Base-by-base conservation (phyloP, 2,797 vertebrate species). In the Dicrostonyx torquatus region DNA sequence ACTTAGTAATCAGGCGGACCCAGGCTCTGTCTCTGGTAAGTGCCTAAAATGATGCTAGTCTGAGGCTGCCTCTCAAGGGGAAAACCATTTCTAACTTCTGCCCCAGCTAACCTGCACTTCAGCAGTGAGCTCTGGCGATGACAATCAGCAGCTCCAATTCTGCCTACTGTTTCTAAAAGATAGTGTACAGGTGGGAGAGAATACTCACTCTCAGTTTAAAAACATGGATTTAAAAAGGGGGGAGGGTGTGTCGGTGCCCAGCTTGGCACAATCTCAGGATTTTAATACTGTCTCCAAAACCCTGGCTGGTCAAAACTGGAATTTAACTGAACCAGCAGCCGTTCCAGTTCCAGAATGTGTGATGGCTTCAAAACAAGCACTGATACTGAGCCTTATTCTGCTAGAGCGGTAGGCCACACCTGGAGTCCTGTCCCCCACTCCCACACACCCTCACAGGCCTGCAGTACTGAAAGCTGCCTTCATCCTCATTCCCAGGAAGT, bases 211-310 rank as follows among this genome's bases (percentile, higher is more conserved):
- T 80, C 86, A 64, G 84, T 80, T 85, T 76, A 86, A 93, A 93
- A 96, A 78, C 53, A 60, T 58, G 87, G 72, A 20, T 70, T 10
- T 86, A 83, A 92, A 75, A 90, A 79, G 40, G 55, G 55, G 6
- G 55, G 55, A 0, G 55, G 18, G 20, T 4, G 43, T n/a, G 90
- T 94, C 85, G 86, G 82, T 91, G 55, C 70, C 66, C 89, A 84
- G 64, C 73, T 45, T 55, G 77, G 86, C 91, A 89, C 90, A 93
- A 83, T 60, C 90, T 89, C 66, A 53, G 89, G 31, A 72, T 84
- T 76, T 48, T 97, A 96, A 97, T 94, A 97, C 97, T 97, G 97
- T 96, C 60, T 94, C 29, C 37, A 70, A 96, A 88, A 45, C 18
- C 76, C 77, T 77, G 53, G 48, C 43, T 53, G 62, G 85, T 60